Conservation (phyloP, 2,888 invertebrate species). For the Pheosia gnoma region DNA sequence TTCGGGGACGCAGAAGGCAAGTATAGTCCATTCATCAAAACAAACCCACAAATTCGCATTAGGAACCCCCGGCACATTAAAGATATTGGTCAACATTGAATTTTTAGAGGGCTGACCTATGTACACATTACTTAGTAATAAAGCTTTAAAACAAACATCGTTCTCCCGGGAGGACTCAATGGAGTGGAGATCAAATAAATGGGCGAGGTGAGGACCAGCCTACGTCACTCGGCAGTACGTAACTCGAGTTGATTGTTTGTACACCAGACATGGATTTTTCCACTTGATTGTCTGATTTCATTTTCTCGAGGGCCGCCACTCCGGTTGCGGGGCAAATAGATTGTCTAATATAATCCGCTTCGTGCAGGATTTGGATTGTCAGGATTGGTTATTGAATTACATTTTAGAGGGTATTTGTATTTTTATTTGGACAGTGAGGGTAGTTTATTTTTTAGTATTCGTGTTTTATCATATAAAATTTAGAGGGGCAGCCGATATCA, state of each 20-base stretch:
- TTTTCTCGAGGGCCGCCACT: conserved; percentile 71
- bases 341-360: conserved; percentile 51
- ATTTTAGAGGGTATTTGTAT: conserved; percentile 3
- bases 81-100: conserved; percentile 77
- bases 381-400: conserved; percentile 3
- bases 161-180: conserved; percentile 55
- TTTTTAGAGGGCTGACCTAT: conserved; percentile 82
- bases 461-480: too few species aligned
- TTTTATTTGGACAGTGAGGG: not conserved
- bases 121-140: conserved; percentile 84
- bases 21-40: not conserved
- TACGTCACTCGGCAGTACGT: conserved; percentile 71
- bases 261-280: conserved; percentile 81
- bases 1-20: too few species aligned
- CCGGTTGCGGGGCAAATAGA: conserved; percentile 57
- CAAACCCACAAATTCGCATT: conserved; percentile 21
- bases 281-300: conserved; percentile 84
- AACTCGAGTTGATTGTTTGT: conserved; percentile 83
- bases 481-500: too few species aligned
- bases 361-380: conserved; percentile 13
- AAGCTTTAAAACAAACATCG: conserved; percentile 83
- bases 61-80: conserved; percentile 55
- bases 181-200: conserved; percentile 68
- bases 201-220: conserved; percentile 60
- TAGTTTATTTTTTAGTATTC: too few species aligned